Evolutionary conservation across 2,113 vertebrate species (phyloP), one percentile per base, ranked within the genome.

Genomic region (Notiomystis cincta): DNA sequence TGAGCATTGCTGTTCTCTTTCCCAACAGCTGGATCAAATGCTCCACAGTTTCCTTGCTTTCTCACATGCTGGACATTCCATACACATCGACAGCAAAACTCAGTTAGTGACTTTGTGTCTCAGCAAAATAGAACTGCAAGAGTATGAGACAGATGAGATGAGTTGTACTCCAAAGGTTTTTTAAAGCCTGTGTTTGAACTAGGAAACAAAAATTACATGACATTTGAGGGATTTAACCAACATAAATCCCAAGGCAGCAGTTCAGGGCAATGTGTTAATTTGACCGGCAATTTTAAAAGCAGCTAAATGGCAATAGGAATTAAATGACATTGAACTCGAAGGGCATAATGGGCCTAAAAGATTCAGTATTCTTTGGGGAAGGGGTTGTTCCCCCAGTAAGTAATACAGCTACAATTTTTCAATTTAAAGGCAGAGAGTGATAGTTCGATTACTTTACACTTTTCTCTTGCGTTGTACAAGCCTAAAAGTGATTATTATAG

Each of bases 271-370:
- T 54, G 27, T 8, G 4, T 93, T 95, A 90, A 96, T 96, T 89
- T 95, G 58, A 45, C 31, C 69, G 86, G 50, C 76, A 95, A 95
- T 65, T 95, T 96, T 91, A 96, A 89, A 95, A 96, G 87, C 87
- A 93, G 84, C 93, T 75, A 94, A 89, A 73, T 22, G 18, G 50
- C 79, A 93, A 94, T 85, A 94, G 44, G 33, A 33, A 93, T 94
- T 96, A 93, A 86, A 80, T 75, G 67, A 38, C n/a, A 61, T 85
- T 47, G 70, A 95, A 81, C 51, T 87, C 40, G 65, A 92, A 94
- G 35, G 45, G 10, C 7, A 85, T 89, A 94, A 93, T 76, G 62
- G 47, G 14, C 17, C 70, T 91, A 48, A 80, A 87, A 73, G 70
- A 96, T 80, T 87, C 37, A 85, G 82, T 93, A 65, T 80, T 92